Percentiles rank a stretch among this genome's conserved stretches.
These are phyloP conservation scores for Agrotis ipsilon DNA, from an alignment of 2,888 invertebrate genomes.

Conservation along the genomic window DNA sequence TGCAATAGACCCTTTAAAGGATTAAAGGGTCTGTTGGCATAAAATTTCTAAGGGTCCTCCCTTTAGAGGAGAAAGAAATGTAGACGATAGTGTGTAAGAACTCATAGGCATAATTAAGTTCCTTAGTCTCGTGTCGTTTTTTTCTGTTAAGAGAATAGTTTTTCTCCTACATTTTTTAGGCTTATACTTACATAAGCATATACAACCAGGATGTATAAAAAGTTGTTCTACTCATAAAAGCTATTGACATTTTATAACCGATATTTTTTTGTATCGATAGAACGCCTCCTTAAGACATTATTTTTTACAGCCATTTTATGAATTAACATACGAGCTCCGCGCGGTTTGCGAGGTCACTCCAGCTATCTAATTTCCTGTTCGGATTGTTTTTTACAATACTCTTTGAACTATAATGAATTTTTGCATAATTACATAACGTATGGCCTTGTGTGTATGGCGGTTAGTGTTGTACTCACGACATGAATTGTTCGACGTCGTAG, in stretches of 20 bases:
- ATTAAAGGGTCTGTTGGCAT: no score
- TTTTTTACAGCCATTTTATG: conserved; percentile 23
- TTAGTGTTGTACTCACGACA: conserved; percentile 83
- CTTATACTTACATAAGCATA: neutral
- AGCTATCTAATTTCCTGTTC: conserved; percentile 51
- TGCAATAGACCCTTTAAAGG: no score
- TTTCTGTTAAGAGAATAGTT: no score
- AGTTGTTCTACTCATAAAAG: conserved; percentile 1
- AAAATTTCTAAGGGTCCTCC: no score
- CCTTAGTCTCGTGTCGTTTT: no score
- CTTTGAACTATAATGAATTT: conserved; percentile 19
- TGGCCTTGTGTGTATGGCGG: conserved; percentile 43
- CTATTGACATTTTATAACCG: neutral
- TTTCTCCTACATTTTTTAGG: neutral
- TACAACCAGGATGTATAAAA: conserved; percentile 19
- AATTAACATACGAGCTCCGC: conserved; percentile 24
- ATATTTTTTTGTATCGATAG: conserved; percentile 3
- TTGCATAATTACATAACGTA: conserved; percentile 35
- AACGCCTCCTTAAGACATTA: conserved; percentile 10
- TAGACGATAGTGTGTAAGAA: no score
- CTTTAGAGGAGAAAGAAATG: no score
- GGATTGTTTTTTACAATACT: conserved; percentile 20
- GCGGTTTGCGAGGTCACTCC: conserved; percentile 25
- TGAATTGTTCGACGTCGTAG: conserved; percentile 90
- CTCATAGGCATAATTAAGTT: no score